Conservation (phyloP, 1,140 invertebrate species). For the Hyposmocoma kahamanoa region DNA sequence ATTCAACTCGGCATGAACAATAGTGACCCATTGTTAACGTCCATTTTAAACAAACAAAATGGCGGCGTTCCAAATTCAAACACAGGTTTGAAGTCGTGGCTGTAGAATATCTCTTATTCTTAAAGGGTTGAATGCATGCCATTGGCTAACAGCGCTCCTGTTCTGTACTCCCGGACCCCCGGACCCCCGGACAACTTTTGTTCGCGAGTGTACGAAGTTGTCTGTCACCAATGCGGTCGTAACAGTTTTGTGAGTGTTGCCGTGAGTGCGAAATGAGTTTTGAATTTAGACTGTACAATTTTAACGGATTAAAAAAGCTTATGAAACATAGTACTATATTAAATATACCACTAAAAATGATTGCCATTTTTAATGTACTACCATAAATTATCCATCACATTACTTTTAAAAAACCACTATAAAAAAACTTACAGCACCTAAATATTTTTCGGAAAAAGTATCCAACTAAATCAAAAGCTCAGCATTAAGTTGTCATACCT, state of each 20-base stretch:
- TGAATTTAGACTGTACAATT: no score
- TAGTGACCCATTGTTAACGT: constrained; percentile 64
- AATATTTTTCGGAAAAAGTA: background rate
- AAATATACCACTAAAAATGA: no score
- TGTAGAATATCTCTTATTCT: constrained; percentile 66
- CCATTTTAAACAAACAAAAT: constrained; percentile 73
- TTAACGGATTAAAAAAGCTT: no score
- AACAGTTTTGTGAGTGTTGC: constrained; percentile 1
- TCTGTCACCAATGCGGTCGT: constrained; percentile 8
- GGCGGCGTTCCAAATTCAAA: constrained; percentile 62
- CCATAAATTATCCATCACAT: no score
- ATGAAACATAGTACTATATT: no score
- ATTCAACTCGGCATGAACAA: constrained; percentile 28
- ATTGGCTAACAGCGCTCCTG: constrained; percentile 70
- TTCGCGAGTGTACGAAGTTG: constrained; percentile 17
- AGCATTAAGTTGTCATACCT: background rate
- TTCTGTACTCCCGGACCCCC: no score
- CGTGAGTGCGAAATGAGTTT: no score
- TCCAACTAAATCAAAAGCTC: background rate
- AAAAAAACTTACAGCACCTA: no score
- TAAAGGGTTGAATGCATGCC: constrained; percentile 66
- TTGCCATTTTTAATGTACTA: no score
- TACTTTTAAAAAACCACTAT: no score
- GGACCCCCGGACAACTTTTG: constrained; percentile 34
- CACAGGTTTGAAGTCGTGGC: constrained; percentile 25